These are phyloP conservation scores for Phengaris arion DNA, from an alignment of 2,888 invertebrate genomes.

Conservation along the genomic window DNA sequence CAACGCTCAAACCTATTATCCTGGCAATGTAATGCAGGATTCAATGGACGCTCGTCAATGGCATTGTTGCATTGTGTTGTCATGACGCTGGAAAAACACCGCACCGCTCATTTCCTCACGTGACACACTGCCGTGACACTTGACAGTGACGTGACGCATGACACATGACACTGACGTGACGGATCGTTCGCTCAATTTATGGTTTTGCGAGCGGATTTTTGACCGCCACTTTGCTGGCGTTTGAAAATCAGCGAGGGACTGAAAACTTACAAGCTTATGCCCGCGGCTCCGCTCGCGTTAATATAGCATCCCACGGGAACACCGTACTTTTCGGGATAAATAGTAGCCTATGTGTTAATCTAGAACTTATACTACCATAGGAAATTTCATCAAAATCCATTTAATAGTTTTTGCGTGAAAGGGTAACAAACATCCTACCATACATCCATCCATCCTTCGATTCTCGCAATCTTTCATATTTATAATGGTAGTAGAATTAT, in stretches of 20 bases:
- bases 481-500: no score
- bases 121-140: background rate
- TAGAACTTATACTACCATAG: no score
- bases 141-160: conserved; percentile 32
- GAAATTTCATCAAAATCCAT: no score
- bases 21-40: background rate
- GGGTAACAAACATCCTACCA: no score
- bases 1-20: background rate
- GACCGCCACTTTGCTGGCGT: background rate
- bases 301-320: no score
- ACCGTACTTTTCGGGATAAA: no score
- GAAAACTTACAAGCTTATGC: background rate
- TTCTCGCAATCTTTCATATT: no score
- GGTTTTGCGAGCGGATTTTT: background rate
- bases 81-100: conserved; percentile 61
- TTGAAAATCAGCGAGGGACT: background rate
- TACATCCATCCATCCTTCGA: no score
- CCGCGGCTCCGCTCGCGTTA: no score
- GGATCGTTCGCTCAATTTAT: background rate
- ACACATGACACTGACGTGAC: conserved; percentile 33
- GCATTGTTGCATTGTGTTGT: conserved; percentile 43
- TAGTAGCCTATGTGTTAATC: no score
- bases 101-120: conserved; percentile 58
- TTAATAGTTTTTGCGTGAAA: no score
- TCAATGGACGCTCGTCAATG: conserved; percentile 18